These are phyloP conservation scores for Capreolus pygargus DNA, from an alignment of 2,113 vertebrate genomes.

Conservation along the genomic window DNA sequence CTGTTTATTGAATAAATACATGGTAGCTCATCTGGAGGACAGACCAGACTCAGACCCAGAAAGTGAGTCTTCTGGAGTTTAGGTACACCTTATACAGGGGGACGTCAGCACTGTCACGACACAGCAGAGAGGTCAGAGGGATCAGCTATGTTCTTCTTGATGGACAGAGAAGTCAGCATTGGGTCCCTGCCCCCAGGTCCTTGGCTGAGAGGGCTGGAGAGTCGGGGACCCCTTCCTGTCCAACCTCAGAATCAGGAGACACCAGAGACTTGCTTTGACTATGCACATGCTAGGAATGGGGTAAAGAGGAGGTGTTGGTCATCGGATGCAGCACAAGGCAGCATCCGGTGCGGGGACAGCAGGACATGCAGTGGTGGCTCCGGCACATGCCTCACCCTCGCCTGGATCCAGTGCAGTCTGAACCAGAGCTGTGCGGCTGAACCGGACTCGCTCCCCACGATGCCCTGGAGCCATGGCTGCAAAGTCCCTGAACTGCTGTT, in stretches of 20 bases:
- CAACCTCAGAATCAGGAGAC: not conserved
- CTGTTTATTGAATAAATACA: not conserved
- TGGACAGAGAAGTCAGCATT: not conserved
- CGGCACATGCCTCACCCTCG: accelerated
- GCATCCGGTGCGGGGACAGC: accelerated
- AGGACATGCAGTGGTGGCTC: accelerated
- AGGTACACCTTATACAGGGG: no score
- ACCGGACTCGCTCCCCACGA: accelerated
- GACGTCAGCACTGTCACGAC: accelerated
- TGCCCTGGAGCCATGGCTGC: accelerated
- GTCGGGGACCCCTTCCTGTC: not conserved
- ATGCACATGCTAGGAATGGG: accelerated
- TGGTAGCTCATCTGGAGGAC: not conserved
- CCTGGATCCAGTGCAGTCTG: not conserved
- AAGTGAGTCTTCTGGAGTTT: not conserved
- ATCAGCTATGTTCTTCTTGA: not conserved
- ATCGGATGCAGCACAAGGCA: accelerated
- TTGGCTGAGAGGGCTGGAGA: not conserved
- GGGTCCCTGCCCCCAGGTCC: no score
- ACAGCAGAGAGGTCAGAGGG: not conserved
- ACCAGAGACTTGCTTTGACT: not conserved
- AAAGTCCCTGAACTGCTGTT: accelerated
- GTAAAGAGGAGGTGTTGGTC: no score
- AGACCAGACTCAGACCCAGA: not conserved
- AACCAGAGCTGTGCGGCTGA: not conserved